Conservation (phyloP, 1,140 invertebrate species). For the Eumaeus atala region DNA sequence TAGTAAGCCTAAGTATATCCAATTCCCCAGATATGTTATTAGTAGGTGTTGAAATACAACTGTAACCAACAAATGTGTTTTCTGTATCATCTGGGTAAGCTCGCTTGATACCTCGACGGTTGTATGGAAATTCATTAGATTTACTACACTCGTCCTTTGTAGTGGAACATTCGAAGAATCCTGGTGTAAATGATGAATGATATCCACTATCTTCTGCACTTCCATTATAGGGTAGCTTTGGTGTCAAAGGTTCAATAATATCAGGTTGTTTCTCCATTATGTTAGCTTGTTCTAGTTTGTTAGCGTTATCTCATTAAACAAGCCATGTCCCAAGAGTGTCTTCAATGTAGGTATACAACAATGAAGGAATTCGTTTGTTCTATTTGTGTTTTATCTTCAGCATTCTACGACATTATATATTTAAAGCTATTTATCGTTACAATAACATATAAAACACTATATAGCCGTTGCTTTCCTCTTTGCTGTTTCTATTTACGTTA, state of each 20-base stretch:
- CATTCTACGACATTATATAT: too few relatives aligned
- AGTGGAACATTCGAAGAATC: constrained; percentile 50
- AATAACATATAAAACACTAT: too few relatives aligned
- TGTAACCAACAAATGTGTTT: constrained; percentile 23
- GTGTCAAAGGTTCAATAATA: constrained; percentile 39
- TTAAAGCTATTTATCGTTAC: too few relatives aligned
- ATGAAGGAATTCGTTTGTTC: too few relatives aligned
- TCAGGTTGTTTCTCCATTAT: constrained; percentile 26
- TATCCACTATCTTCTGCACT: constrained; percentile 62
- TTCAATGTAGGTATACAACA: too few relatives aligned
- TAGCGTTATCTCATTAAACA: too few relatives aligned
- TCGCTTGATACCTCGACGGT: constrained; percentile 45
- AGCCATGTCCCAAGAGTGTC: too few relatives aligned
- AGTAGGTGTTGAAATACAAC: constrained; percentile 46
- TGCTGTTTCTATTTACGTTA: too few relatives aligned
- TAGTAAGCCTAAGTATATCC: constrained; percentile 34
- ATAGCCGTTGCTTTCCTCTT: too few relatives aligned
- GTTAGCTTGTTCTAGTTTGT: too few relatives aligned
- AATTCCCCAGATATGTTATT: constrained; percentile 46
- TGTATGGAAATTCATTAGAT: too few relatives aligned
- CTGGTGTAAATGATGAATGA: constrained; percentile 54
- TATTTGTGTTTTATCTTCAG: too few relatives aligned
- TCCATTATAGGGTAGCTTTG: constrained; percentile 40
- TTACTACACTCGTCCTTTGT: constrained; percentile 32
- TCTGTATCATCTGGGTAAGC: constrained; percentile 36